Evolutionary conservation across 2,888 invertebrate genomes (phyloP).

Genomic region (Crocallis elinguaria): DNA sequence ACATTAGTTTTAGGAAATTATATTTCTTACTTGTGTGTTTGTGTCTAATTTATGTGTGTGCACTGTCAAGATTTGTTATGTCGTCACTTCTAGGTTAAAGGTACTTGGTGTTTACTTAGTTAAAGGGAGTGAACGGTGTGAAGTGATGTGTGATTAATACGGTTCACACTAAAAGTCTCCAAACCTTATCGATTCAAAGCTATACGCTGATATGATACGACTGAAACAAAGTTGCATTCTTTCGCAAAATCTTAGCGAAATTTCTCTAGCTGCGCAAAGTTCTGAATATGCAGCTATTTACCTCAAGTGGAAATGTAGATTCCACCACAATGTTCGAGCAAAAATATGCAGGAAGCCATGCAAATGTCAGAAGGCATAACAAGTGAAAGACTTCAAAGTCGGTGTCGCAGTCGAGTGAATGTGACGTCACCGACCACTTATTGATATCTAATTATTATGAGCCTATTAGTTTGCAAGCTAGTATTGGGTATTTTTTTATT

Average conservation of each 20-base stretch:
- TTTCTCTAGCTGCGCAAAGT: slow-evolving; percentile 1
- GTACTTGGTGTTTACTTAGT: no score
- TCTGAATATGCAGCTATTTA: slow-evolving; percentile 6
- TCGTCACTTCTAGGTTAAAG: no score
- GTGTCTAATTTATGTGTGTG: no score
- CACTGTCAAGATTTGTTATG: no score
- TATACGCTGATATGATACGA: neutral
- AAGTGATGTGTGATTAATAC: no score
- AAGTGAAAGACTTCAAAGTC: slow-evolving; percentile 45
- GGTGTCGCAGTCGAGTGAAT: slow-evolving; percentile 30
- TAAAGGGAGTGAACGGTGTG: no score
- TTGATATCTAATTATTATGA: slow-evolving; percentile 30
- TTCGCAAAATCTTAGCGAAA: neutral
- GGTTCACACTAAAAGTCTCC: no score
- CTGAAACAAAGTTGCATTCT: slow-evolving; percentile 4
- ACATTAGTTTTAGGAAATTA: no score
- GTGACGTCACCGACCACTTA: slow-evolving; percentile 27
- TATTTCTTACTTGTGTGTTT: no score
- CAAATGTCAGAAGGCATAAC: slow-evolving; percentile 69
- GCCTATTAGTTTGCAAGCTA: no score
- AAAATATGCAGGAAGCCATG: slow-evolving; percentile 53
- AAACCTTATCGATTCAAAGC: no score
- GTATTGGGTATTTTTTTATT: no score
- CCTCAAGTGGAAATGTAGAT: slow-evolving; percentile 18
- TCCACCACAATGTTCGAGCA: slow-evolving; percentile 12